Evolutionary conservation across 2,113 vertebrate species (phyloP).

Genomic region (Siniperca chuatsi): DNA sequence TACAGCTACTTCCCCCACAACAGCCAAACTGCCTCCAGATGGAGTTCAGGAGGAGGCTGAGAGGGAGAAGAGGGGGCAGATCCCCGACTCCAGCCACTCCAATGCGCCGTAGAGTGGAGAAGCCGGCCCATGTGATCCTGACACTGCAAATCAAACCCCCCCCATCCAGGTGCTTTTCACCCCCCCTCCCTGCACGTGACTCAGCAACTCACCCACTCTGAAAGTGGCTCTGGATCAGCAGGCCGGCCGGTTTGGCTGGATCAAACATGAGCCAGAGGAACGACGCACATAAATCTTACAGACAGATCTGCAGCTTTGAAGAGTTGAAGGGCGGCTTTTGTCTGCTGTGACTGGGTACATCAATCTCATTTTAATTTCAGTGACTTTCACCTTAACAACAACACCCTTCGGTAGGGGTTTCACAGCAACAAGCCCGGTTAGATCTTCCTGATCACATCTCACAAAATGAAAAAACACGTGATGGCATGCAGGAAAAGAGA

Average conservation of each 20-base stretch:
- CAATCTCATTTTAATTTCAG: neutral
- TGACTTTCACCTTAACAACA: neutral
- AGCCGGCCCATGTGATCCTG: conserved; percentile 26
- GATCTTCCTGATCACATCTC: neutral
- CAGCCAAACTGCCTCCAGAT: conserved; percentile 81
- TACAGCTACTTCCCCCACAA: conserved; percentile 36
- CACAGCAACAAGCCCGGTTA: neutral
- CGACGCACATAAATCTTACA: neutral
- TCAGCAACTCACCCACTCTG: neutral
- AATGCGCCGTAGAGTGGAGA: conserved; percentile 2
- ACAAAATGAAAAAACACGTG: neutral
- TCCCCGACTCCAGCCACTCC: conserved; percentile 62
- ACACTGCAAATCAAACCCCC: neutral
- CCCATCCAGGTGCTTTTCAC: neutral
- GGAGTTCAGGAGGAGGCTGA: conserved; percentile 24
- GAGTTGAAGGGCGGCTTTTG: neutral
- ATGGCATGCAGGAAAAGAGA: neutral
- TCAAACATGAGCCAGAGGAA: neutral
- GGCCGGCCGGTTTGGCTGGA: neutral
- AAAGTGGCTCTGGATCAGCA: neutral
- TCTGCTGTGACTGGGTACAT: neutral
- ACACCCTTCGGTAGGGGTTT: too few species aligned
- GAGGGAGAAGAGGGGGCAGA: conserved; percentile 38
- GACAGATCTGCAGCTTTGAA: neutral
- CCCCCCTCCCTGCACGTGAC: neutral